Evolutionary conservation across 1,140 invertebrate genomes (phyloP), one percentile per base, ranked within the genome.

Genomic region (Philotrypesis tridentata): DNA sequence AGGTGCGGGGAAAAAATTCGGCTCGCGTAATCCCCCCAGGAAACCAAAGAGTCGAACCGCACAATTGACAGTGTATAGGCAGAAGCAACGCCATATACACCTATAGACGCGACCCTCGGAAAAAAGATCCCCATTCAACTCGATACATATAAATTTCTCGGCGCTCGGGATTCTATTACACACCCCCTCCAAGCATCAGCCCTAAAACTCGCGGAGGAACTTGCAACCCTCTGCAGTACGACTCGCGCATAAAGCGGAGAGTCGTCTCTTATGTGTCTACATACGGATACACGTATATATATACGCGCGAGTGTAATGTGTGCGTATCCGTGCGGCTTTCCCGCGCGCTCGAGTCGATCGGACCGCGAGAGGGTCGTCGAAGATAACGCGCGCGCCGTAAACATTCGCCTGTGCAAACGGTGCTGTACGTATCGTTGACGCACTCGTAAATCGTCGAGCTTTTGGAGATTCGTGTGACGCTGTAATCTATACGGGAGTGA

Each of bases 381-480:
- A 79, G 77, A 71, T 79, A 79, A 71, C 67, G 67, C 21, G 87
- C 67, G 67, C 21, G 87, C 83, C 85, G 88, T 87, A 89, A 89
- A 89, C 87, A 89, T 85, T 82, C 73, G 68, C 84, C 84, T 78
- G 80, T 77, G 78, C 84, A 71, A 73, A 55, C 21, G 48, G 17
- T n/a, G 17, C 5, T 55, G 33, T 37, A 37, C 4, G 33, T 37
- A 55, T 17, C 17, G 6, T 55, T 55, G 67, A 87, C 87, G 86
- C 85, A 82, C 84, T 83, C 84, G 84, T 87, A 87, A 88, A 85
- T 86, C 86, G 88, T 88, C 55, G 48, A 48, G 31, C n/a, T 65
- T 65, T 43, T 0, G 61, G 5, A 67, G 31, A 48, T 14, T 33
- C 12, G 63, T 5, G 14, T 4, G 12, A n/a, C n/a, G n/a, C 0